These are phyloP conservation scores for Cheumatopsyche charites DNA, from an alignment of 1,140 invertebrate genomes.

Conservation along the genomic window DNA sequence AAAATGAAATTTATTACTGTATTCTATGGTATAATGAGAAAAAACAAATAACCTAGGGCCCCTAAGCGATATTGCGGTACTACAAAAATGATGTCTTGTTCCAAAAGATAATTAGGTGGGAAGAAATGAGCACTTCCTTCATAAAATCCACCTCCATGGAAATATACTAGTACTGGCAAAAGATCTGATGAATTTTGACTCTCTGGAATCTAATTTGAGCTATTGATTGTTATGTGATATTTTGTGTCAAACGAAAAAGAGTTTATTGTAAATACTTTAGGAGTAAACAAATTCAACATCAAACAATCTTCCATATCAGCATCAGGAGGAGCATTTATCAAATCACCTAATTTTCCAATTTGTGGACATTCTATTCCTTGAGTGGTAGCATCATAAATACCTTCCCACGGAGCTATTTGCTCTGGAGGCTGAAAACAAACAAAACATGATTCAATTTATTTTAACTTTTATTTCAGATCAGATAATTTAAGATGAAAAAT, in stretches of 20 bases:
- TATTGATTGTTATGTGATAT: constrained; percentile 10
- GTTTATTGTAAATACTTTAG: constrained; percentile 40
- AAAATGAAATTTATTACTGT: neutral
- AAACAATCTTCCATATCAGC: constrained; percentile 50
- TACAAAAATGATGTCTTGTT: constrained; percentile 30
- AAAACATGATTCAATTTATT: no score
- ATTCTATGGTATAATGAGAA: no score
- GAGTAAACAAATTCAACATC: constrained; percentile 51
- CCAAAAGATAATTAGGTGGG: constrained; percentile 34
- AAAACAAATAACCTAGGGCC: neutral
- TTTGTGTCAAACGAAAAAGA: neutral
- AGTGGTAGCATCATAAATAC: constrained; percentile 24
- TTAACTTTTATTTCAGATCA: no score
- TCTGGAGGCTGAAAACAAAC: constrained; percentile 15
- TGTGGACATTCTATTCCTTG: constrained; percentile 22
- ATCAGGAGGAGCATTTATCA: neutral
- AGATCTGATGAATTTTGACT: neutral
- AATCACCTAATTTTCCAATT: neutral
- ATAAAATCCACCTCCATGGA: constrained; percentile 40
- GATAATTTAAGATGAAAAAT: no score
- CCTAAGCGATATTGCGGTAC: constrained; percentile 32
- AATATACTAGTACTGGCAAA: constrained; percentile 35
- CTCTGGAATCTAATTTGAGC: constrained; percentile 30
- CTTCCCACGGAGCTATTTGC: constrained; percentile 8
- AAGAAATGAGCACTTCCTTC: constrained; percentile 13